Base-by-base conservation (phyloP, 2,113 vertebrate genomes). In the Tupaia tana region DNA sequence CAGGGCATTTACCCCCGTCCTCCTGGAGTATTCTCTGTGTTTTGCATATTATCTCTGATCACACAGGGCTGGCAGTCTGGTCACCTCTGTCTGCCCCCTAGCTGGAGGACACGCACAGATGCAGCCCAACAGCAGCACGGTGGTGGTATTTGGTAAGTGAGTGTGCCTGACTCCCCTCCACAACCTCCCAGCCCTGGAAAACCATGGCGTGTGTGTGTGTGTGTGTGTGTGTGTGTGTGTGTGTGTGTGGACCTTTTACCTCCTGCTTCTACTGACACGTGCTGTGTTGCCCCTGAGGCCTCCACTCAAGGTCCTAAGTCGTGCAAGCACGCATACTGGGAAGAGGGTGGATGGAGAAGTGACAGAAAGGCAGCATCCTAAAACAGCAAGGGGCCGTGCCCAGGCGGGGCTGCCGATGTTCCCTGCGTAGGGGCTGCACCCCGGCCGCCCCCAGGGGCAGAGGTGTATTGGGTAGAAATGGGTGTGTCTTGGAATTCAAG, bases 181-280 rank as follows among this genome's bases (percentile, higher is more conserved):
- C 4, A 9, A 58, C 29, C 56, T 61, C 52, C 4, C 9, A 20
- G 59, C 15, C 15, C 18, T 19, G 27, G 83, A n/a, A 20, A 84
- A 52, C 8, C 52, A 13, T 69, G 52, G 29, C 43, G 6, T 43
- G 43, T 6, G 34, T 1, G 8, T 6, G 56, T 0, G 11, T 1
- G 8, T 6, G 56, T 0, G 11, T 1, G 8, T 6, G 56, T 0
- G 11, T 1, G 8, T 6, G 56, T 0, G 11, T n/a, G 6, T 43
- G 43, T 6, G 34, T 1, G 8, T 6, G 56, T 0, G 11, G 56
- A 24, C 8, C 7, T 15, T 85, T 66, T 0, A 2, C 31, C 20
- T 11, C 25, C 34, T 18, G 19, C 25, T 63, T 31, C 52, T 19
- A 14, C 27, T 14, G 54, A 69, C 20, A 2, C 4, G 2, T 0